Conservation (phyloP, 2,888 invertebrate species). For the Ferrisia virgata region DNA sequence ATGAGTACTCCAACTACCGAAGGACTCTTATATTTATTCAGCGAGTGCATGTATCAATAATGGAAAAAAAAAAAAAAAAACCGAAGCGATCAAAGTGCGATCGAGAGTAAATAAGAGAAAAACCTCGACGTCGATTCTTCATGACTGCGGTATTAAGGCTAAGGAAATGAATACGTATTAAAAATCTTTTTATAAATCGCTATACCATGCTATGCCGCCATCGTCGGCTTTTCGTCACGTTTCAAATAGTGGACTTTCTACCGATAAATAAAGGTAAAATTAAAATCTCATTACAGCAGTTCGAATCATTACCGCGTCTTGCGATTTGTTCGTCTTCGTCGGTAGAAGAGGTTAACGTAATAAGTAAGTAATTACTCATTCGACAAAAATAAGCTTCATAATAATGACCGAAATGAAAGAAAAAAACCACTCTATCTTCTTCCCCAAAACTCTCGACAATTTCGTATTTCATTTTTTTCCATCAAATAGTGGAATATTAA, state of each 20-base stretch:
- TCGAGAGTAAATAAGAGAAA: background rate
- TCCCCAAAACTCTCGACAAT: background rate
- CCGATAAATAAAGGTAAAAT: constrained; percentile 15
- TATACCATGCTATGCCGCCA: background rate
- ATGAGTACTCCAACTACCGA: background rate
- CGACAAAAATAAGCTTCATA: background rate
- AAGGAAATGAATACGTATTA: background rate
- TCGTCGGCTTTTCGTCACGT: constrained; percentile 7
- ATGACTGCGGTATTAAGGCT: background rate
- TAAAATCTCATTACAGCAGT: constrained; percentile 17
- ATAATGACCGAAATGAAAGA: background rate
- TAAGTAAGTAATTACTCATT: background rate
- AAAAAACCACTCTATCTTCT: background rate
- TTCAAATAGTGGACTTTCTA: constrained; percentile 7
- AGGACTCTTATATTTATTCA: background rate
- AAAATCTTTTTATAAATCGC: background rate
- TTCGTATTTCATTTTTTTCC: background rate
- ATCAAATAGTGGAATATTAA: background rate
- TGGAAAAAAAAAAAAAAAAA: too few relatives aligned
- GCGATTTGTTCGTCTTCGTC: background rate
- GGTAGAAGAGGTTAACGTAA: background rate
- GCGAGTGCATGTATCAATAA: too few relatives aligned
- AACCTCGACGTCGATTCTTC: background rate
- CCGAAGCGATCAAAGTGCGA: background rate
- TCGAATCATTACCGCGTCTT: background rate